Base-by-base conservation (phyloP, 2,113 vertebrate species). In the Callaeas wilsoni region DNA sequence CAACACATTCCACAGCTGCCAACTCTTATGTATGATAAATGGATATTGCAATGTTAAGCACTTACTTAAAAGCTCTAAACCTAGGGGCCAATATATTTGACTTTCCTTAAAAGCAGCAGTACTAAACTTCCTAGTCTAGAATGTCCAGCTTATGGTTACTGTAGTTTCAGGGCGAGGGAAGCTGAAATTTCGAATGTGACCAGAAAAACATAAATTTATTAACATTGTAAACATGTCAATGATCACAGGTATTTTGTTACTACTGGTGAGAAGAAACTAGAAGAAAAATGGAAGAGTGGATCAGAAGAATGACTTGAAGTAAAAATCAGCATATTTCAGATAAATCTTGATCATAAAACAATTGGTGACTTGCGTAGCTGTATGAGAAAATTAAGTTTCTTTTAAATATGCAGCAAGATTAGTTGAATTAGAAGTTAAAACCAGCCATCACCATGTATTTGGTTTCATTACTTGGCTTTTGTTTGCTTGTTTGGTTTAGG, bases 11-110 rank as follows among this genome's bases (percentile, higher is more conserved):
- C 33, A 56, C 16, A 67, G 21, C 47, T 92, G 47, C n/a, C 73
- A 79, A 41, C 13, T 82, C 37, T 60, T 79, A 42, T 1, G 4
- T 57, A 37, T 89, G 65, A 97, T 62, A 79, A 94, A 91, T 69
- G 33, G 52, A 84, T 84, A 79, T 57, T 87, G 26, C 1, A 0
- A 32, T 39, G 59, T 65, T 94, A 73, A 80, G 42, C 37, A 77
- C 53, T 82, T 87, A 49, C 42, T 90, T 91, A 71, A 80, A 93
- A 93, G 25, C 60, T 59, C 35, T 86, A 86, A 75, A 83, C 11
- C 30, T 33, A 67, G 15, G 16, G 55, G 17, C 60, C 27, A 71
- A 50, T 74, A 63, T 35, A 59, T 27, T 60, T 32, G 30, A 12
- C 19, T 91, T 94, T 90, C 35, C 85, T 84, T 84, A 93, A 89